Base-by-base conservation (phyloP, 2,113 vertebrate genomes). In the Acrocephalus arundinaceus region DNA sequence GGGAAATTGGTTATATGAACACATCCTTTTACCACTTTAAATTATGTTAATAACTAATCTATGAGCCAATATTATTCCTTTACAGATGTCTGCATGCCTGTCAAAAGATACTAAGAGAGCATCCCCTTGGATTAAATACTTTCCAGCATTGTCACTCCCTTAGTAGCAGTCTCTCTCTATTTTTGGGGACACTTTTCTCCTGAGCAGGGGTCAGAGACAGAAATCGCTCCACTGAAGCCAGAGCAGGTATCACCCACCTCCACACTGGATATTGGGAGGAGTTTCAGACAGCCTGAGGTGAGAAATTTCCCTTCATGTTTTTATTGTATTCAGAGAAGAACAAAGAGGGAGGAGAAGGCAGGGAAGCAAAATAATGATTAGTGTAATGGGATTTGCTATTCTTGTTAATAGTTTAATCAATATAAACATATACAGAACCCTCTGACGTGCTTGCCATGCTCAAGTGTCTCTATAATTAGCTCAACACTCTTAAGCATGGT, bases 371-470 rank as follows among this genome's bases (percentile, higher is more conserved):
- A 71, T 57, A 82, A 90, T 54, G n/a, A 93, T 70, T 71, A 91
- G 33, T 20, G 48, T 85, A 73, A 82, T 85, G 51, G 58, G 75
- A 83, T 96, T 96, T 94, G 74, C 77, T 93, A 80, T 90, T 94
- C 67, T 85, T 75, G 27, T 86, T 87, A 87, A 75, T 27, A 48
- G 54, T 76, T 95, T 84, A 79, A 96, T 95, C 92, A 90, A 92
- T 65, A 86, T 20, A 94, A 91, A 83, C 82, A 78, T 81, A 83
- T 73, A 77, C 27, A 83, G 68, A 91, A 55, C 58, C 23, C 46
- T 94, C 62, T 94, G 43, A 70, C 0, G 1, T 39, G 43, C 78
- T 43, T 48, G 46, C 59, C 33, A 45, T 2, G 27, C 46, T 89
- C 77, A 63, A 85, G 54, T 55, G 4, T 2, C 57, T 89, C 88